Percentiles rank a stretch among this genome's conserved stretches.
These are phyloP conservation scores for Poecilia picta DNA, from an alignment of 2,797 vertebrate species.

Conservation along the genomic window DNA sequence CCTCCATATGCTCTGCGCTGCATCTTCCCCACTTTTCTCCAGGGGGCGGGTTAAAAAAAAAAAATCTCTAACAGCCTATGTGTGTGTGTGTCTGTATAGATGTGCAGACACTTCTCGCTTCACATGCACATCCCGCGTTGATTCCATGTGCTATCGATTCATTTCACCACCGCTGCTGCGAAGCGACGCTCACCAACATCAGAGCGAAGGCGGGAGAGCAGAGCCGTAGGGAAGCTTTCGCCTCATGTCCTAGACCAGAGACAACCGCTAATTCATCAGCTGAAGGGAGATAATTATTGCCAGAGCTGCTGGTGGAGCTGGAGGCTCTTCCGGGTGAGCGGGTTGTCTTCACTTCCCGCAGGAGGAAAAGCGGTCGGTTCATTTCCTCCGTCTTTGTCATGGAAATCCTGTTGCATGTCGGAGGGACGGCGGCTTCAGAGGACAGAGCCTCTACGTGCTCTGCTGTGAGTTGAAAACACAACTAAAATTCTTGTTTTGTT, in stretches of 20 bases:
- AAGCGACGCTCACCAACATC: not conserved
- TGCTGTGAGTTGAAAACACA: slow-evolving; percentile 16
- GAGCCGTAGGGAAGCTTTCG: not conserved
- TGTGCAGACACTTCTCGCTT: not conserved
- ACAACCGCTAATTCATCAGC: not conserved
- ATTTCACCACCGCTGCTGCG: not conserved
- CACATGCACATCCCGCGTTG: not conserved
- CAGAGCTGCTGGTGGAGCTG: not conserved
- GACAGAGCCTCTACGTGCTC: not conserved
- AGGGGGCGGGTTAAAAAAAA: not conserved
- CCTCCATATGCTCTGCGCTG: not conserved
- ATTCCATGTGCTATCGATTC: not conserved
- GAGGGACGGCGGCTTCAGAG: not conserved
- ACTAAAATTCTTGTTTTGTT: not conserved
- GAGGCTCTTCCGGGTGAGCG: not conserved
- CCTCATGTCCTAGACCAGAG: not conserved
- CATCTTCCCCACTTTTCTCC: not conserved
- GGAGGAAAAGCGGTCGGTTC: not conserved
- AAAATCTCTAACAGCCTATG: slow-evolving; percentile 5
- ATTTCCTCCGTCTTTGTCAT: not conserved
- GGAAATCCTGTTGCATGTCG: slow-evolving; percentile 7
- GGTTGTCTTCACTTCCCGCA: not conserved
- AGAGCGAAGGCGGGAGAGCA: not conserved
- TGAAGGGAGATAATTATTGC: not conserved
- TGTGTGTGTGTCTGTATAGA: slow-evolving; percentile 22